phyloP scores from a whole-genome alignment of 1,140 invertebrate species.

The Papilio glaucus region DNA sequence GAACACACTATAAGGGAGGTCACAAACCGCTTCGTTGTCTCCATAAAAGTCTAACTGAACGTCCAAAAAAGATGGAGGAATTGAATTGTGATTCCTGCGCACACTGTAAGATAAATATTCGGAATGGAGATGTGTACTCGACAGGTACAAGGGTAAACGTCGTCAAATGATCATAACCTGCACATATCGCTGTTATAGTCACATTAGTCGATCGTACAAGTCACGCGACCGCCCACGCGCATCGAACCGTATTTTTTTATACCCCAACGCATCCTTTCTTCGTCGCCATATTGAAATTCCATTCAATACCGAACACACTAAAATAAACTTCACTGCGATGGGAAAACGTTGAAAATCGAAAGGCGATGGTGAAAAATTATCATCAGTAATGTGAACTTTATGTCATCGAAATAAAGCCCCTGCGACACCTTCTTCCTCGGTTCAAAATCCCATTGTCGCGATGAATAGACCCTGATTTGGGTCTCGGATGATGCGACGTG shows the following conservation, averaged over 20 bases:
- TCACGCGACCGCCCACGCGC: slow-evolving; percentile 57
- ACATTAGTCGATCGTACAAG: slow-evolving; percentile 33
- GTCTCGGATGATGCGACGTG: slow-evolving; percentile 60
- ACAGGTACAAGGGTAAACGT: not conserved
- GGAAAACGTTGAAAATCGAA: slow-evolving; percentile 47
- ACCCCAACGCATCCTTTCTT: slow-evolving; percentile 60
- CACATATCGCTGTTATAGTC: slow-evolving; percentile 18
- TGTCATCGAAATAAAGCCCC: slow-evolving; percentile 52
- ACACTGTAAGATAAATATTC: not conserved
- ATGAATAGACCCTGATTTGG: slow-evolving; percentile 68
- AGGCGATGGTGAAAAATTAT: slow-evolving; percentile 32
- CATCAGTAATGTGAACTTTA: slow-evolving; percentile 53
- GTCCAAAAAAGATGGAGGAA: too few relatives aligned
- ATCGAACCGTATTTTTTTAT: slow-evolving; percentile 64
- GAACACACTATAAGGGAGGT: too few relatives aligned
- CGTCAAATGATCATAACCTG: slow-evolving; percentile 4
- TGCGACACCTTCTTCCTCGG: slow-evolving; percentile 46
- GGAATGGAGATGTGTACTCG: not conserved
- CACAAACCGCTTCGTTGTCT: too few relatives aligned
- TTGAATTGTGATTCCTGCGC: not conserved
- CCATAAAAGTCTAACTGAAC: too few relatives aligned
- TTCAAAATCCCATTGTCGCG: slow-evolving; percentile 58
- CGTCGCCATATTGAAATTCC: slow-evolving; percentile 65
- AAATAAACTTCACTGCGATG: slow-evolving; percentile 49
- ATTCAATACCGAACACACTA: slow-evolving; percentile 48